Base-by-base conservation (phyloP, 1,140 invertebrate genomes). In the Orchesella cincta region DNA sequence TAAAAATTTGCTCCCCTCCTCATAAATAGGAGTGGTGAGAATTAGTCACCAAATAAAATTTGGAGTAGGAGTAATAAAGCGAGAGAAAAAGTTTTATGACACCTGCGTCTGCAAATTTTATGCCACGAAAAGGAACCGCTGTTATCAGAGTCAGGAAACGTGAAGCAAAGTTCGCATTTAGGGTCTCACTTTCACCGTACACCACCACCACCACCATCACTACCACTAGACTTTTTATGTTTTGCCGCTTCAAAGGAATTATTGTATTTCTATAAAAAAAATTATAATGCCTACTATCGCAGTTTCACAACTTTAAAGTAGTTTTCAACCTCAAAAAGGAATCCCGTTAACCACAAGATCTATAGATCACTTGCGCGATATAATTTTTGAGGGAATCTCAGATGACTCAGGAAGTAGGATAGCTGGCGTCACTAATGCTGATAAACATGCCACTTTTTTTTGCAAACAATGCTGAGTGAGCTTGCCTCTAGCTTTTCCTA, bases 11-110 rank as follows among this genome's bases (percentile, higher is more conserved):
- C 26, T 67, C 31, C 31, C 62, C 29, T 33, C 8, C 62, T 67
- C 62, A 31, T 67, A 67, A 67, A 67, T 57, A 57, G 54, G 12
- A 23, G 54, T 57, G 54, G 54, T 26, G 23, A 3, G 23, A 57
- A 57, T 57, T 57, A 57, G 54, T 57, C 14, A 57, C 54, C 12
- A 57, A 57, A 57, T 46, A 57, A 57, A n/a, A 57, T 23, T 57
- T 12, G 1, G 28, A 31, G 29, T 67, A 23, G 26, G 29, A 2
- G 26, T 3, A 31, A n/a, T 14, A 67, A 67, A 29, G 12, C 62
- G 29, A 29, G 62, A 31, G 26, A n/a, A 67, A 33, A 67, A 31
- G 26, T 67, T 67, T 67, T 67, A 67, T 67, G 62, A 33, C 26
- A 67, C 54, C 54, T 57, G 54, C 23, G 54, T 57, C 54, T 16